Evolutionary conservation across 1,140 invertebrate species (phyloP).

Genomic region (Pomacea maculata): DNA sequence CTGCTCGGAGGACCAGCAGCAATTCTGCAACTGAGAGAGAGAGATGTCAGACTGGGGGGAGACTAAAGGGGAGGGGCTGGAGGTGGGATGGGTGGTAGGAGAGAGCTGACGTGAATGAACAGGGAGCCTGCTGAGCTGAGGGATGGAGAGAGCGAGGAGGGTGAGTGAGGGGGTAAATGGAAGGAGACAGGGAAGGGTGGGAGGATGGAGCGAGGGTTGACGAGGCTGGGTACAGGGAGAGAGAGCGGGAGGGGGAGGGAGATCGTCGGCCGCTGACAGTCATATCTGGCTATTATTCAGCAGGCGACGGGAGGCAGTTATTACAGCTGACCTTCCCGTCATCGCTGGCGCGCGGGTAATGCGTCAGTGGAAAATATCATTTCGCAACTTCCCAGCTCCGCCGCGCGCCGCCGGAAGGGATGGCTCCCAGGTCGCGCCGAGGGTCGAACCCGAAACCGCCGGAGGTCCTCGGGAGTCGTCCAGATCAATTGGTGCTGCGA

Average conservation of each 20-base stretch:
- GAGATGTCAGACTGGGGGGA: neutral
- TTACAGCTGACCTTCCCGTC: constrained; percentile 17
- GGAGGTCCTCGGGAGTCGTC: neutral
- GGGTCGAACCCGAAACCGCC: constrained; percentile 6
- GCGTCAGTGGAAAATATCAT: constrained; percentile 9
- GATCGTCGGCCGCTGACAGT: neutral
- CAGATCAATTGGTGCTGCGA: constrained; percentile 4
- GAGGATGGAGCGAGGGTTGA: neutral
- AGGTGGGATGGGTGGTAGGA: neutral
- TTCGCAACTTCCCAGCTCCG: neutral
- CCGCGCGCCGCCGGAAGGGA: neutral
- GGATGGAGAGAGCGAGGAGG: neutral
- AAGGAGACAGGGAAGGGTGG: neutral
- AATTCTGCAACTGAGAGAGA: neutral
- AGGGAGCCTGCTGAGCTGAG: neutral
- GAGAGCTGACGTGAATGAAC: neutral
- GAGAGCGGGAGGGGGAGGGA: neutral
- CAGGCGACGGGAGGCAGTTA: constrained; percentile 4
- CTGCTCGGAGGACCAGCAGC: too few species aligned
- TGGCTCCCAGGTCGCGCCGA: neutral
- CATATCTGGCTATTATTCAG: neutral
- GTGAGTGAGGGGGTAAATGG: neutral
- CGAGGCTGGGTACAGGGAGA: neutral
- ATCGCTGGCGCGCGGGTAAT: constrained; percentile 7
- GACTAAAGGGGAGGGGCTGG: neutral